Percentiles rank a stretch among this genome's conserved stretches.
Conservation (phyloP, 1,140 invertebrate genomes). For the Bombus picipes region DNA sequence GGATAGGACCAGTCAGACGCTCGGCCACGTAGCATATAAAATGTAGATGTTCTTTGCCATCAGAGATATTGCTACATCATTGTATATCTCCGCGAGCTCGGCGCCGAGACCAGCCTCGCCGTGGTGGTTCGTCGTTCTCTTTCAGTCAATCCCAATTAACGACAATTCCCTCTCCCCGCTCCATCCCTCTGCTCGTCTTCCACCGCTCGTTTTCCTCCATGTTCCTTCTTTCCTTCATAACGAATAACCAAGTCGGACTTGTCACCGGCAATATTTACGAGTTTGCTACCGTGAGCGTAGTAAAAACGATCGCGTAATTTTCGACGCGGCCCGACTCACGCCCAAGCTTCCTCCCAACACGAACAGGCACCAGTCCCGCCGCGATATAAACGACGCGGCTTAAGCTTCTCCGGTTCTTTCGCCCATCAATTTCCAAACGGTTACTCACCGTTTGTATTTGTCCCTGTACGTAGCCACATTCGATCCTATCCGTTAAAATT, state of each 20-base stretch:
- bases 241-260: background rate
- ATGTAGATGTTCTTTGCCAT: slow-evolving; percentile 59
- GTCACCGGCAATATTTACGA: slow-evolving; percentile 49
- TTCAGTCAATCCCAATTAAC: slow-evolving; percentile 49
- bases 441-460: too few relatives aligned
- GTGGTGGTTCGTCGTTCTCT: slow-evolving; percentile 28
- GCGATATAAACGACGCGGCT: too few relatives aligned
- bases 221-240: background rate
- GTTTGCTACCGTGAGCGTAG: slow-evolving; percentile 47
- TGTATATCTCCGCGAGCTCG: slow-evolving; percentile 37
- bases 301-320: slow-evolving; percentile 31
- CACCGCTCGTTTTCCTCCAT: background rate
- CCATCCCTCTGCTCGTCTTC: background rate
- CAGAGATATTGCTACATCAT: slow-evolving; percentile 65
- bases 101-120: background rate
- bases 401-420: too few relatives aligned
- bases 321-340: background rate
- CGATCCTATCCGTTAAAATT: too few relatives aligned
- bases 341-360: background rate
- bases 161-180: background rate
- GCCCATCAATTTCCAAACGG: too few relatives aligned
- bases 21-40: slow-evolving; percentile 60
- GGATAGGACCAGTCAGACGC: slow-evolving; percentile 33
- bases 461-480: accelerated
- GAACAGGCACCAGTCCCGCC: too few relatives aligned